Evolutionary conservation across 2,888 invertebrate genomes (phyloP).

Genomic region (Anthrax anthrax): DNA sequence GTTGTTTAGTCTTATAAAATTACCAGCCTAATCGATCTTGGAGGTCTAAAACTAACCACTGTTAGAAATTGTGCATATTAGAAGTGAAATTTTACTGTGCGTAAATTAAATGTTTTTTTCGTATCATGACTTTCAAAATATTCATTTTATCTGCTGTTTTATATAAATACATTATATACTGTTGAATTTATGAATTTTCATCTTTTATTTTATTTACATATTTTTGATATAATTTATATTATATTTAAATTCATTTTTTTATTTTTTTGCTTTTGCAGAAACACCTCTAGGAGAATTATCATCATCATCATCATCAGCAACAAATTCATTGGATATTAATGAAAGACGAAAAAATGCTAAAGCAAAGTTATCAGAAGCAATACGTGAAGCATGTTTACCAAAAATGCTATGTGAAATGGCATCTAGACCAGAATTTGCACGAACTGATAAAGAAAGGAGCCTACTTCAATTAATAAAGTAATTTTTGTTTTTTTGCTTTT

Average conservation of each 20-base stretch:
- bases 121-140: no score
- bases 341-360: slow-evolving; percentile 19
- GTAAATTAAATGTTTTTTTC: no score
- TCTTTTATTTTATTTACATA: no score
- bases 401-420: slow-evolving; percentile 35
- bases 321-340: slow-evolving; percentile 18
- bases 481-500: slow-evolving; percentile 1
- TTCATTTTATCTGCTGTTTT: no score
- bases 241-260: neutral
- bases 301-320: slow-evolving; percentile 24
- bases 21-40: no score
- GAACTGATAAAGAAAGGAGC: slow-evolving; percentile 32
- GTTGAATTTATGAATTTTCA: no score
- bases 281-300: neutral
- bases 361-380: slow-evolving; percentile 27
- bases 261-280: slow-evolving; percentile 15
- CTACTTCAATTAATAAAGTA: slow-evolving; percentile 31
- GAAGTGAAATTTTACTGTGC: no score
- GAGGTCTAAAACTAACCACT: no score
- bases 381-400: slow-evolving; percentile 32
- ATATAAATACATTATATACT: no score
- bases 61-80: no score
- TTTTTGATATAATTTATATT: no score
- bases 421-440: slow-evolving; percentile 27
- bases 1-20: no score